Percentiles rank a stretch among this genome's conserved stretches.
Evolutionary conservation across 2,888 invertebrate genomes (phyloP).

Genomic region (Carterocephalus palaemon): DNA sequence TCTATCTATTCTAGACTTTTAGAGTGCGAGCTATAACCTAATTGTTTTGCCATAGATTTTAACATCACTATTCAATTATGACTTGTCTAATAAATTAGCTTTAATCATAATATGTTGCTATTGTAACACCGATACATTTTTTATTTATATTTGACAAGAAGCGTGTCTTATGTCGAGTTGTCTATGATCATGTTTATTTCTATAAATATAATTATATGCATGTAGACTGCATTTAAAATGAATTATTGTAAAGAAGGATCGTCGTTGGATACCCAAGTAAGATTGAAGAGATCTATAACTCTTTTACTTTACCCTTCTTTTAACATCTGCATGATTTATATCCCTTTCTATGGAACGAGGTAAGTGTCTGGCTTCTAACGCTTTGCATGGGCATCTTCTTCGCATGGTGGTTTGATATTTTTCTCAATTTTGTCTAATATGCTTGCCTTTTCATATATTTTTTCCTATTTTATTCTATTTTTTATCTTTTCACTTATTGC

Average conservation of each 20-base stretch:
- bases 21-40: slow-evolving; percentile 71
- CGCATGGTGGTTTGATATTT: slow-evolving; percentile 56
- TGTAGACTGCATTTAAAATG: slow-evolving; percentile 51
- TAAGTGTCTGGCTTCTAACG: slow-evolving; percentile 55
- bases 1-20: slow-evolving; percentile 54
- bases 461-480: slow-evolving; percentile 52
- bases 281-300: slow-evolving; percentile 58
- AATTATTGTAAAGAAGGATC: slow-evolving; percentile 66
- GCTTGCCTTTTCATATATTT: slow-evolving; percentile 65
- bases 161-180: slow-evolving; percentile 37
- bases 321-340: slow-evolving; percentile 55
- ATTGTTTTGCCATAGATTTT: slow-evolving; percentile 76
- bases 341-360: slow-evolving; percentile 42
- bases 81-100: slow-evolving; percentile 66
- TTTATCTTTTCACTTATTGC: slow-evolving; percentile 50
- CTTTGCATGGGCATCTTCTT: slow-evolving; percentile 65
- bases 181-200: slow-evolving; percentile 49
- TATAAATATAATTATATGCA: slow-evolving; percentile 52
- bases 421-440: slow-evolving; percentile 44
- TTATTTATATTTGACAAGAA: slow-evolving; percentile 52
- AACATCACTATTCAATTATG: slow-evolving; percentile 60
- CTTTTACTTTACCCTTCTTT: slow-evolving; percentile 53
- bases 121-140: slow-evolving; percentile 57
- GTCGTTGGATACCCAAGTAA: slow-evolving; percentile 77
- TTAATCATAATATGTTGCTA: slow-evolving; percentile 67